Evolutionary conservation across 2,888 invertebrate genomes (phyloP).

Genomic region (Ectobius pallidus): DNA sequence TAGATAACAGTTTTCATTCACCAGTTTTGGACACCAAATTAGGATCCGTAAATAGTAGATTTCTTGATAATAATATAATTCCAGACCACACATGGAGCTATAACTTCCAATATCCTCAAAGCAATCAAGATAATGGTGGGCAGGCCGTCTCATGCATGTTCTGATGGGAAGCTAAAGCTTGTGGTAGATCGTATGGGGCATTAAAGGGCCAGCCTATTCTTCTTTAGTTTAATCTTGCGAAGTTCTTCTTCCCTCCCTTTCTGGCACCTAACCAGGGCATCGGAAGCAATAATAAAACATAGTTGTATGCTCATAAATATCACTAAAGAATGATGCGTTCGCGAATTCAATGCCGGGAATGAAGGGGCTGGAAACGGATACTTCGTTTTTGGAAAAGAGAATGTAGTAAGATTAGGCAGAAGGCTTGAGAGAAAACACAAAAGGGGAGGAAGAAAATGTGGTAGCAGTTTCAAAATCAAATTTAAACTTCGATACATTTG

Average conservation of each 20-base stretch:
- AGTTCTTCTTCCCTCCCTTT: constrained; percentile 33
- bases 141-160: neutral
- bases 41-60: too few relatives aligned
- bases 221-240: constrained; percentile 42
- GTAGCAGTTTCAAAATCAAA: constrained; percentile 36
- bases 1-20: too few relatives aligned
- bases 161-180: neutral
- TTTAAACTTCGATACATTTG: constrained; percentile 41
- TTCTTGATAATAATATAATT: too few relatives aligned
- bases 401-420: constrained; percentile 16
- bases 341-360: constrained; percentile 30
- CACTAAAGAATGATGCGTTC: constrained; percentile 36
- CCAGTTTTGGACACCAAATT: too few relatives aligned
- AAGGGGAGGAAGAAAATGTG: constrained; percentile 2
- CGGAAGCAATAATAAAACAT: constrained; percentile 41
- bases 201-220: neutral
- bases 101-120: too few relatives aligned
- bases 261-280: constrained; percentile 38
- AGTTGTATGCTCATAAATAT: constrained; percentile 41
- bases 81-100: too few relatives aligned
- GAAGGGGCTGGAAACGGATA: neutral
- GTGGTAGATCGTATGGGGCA: too few relatives aligned
- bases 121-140: neutral
- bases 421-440: neutral
- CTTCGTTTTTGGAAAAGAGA: neutral